Conservation (phyloP, 2,888 invertebrate species). For the Phaonia tiefii region DNA sequence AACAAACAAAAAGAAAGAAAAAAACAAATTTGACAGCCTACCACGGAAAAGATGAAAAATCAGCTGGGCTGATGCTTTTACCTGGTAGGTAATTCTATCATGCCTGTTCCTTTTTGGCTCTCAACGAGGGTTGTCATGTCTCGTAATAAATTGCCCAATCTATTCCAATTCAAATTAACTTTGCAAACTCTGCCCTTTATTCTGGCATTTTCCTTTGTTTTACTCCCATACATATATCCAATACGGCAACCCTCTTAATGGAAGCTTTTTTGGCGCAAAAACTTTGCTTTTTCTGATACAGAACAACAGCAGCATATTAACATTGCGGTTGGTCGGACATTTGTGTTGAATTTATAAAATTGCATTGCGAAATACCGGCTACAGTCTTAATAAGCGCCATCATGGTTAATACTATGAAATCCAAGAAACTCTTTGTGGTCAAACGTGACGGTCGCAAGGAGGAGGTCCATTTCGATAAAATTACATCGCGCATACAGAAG, state of each 20-base stretch:
- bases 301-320: not conserved
- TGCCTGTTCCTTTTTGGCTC: too few species aligned
- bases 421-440: constrained; percentile 80
- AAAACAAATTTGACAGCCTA: too few species aligned
- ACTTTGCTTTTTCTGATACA: not conserved
- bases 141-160: too few species aligned
- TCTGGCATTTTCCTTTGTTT: too few species aligned
- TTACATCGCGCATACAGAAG: constrained; percentile 96
- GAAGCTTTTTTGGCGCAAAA: constrained; percentile 32
- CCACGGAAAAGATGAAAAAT: too few species aligned
- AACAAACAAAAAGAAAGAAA: too few species aligned
- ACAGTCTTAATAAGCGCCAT: not conserved
- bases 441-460: constrained; percentile 92
- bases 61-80: too few species aligned
- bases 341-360: not conserved
- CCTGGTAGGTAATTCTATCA: too few species aligned
- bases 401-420: constrained; percentile 56
- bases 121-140: too few species aligned
- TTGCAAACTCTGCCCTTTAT: too few species aligned
- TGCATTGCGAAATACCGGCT: constrained; percentile 19
- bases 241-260: not conserved
- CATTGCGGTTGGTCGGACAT: not conserved
- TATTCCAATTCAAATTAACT: too few species aligned
- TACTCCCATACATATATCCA: too few species aligned
- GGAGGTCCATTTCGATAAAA: constrained; percentile 97